Evolutionary conservation across 2,113 vertebrate species (phyloP).

Genomic region (Strix uralensis): DNA sequence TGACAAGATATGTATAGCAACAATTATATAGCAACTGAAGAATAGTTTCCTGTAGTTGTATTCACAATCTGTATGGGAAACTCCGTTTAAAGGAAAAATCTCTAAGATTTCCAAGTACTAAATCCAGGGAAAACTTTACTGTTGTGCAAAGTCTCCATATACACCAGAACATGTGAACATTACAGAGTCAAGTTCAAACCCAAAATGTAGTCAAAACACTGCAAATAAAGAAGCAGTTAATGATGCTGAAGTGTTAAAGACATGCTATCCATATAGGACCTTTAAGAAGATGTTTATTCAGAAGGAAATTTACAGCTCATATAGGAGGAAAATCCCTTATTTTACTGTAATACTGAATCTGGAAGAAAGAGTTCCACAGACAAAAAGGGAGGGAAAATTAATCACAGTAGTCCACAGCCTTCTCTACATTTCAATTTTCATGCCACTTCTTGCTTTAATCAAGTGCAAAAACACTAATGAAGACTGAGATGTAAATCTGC

Average conservation of each 20-base stretch:
- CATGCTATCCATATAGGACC: background rate
- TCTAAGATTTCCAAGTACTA: background rate
- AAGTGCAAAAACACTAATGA: background rate
- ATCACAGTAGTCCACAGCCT: background rate
- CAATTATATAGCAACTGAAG: background rate
- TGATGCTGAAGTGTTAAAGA: background rate
- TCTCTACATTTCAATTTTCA: background rate
- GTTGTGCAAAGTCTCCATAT: background rate
- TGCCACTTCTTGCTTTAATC: background rate
- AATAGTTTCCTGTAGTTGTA: background rate
- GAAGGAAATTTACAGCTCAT: background rate
- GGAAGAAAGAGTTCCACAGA: background rate
- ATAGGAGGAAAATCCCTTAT: background rate
- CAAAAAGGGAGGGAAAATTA: background rate
- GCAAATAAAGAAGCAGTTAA: background rate
- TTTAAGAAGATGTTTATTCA: background rate
- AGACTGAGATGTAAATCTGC: background rate
- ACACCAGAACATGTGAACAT: background rate
- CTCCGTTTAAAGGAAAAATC: background rate
- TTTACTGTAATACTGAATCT: background rate
- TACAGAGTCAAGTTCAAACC: background rate
- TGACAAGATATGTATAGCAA: background rate
- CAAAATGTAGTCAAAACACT: background rate
- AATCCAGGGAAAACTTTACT: background rate
- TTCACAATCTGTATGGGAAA: background rate